Conservation (phyloP, 2,888 invertebrate genomes). For the Hemithea aestivaria region DNA sequence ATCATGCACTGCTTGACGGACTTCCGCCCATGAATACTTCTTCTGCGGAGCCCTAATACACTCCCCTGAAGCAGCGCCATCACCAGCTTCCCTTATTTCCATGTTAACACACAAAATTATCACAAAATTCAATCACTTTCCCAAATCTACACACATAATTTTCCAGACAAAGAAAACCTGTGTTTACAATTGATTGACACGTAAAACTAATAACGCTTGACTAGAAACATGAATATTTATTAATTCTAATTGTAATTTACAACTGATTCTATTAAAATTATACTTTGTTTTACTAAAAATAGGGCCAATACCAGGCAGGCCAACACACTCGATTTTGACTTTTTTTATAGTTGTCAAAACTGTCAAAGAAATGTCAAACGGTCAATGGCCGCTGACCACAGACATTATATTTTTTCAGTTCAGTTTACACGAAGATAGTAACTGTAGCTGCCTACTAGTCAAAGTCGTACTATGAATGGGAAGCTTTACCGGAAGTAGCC, state of each 20-base stretch:
- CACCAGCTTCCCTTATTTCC: conserved; percentile 71
- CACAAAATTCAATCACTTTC: conserved; percentile 16
- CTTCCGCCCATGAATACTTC: conserved; percentile 87
- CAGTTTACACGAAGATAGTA: no score
- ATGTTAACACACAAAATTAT: conserved; percentile 33
- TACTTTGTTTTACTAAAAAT: conserved; percentile 36
- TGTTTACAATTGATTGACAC: conserved; percentile 20
- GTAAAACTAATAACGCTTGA: conserved; percentile 22
- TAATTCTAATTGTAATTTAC: conserved; percentile 33
- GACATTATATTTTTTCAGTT: no score
- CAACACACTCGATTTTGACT: conserved; percentile 44
- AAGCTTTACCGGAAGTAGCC: no score
- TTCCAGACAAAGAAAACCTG: conserved; percentile 20
- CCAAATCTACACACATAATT: conserved; percentile 16
- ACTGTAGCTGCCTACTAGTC: no score
- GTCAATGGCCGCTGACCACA: no score
- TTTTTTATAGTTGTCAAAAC: conserved; percentile 45
- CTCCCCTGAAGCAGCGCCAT: conserved; percentile 67
- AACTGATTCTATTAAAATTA: conserved; percentile 26
- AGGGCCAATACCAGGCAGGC: conserved; percentile 29
- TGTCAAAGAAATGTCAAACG: no score
- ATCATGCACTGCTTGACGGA: conserved; percentile 88
- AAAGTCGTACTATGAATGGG: no score
- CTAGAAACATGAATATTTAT: conserved; percentile 24
- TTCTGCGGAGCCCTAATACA: conserved; percentile 54